Evolutionary conservation across 2,888 invertebrate species (phyloP).

Genomic region (Calameuta idolon): DNA sequence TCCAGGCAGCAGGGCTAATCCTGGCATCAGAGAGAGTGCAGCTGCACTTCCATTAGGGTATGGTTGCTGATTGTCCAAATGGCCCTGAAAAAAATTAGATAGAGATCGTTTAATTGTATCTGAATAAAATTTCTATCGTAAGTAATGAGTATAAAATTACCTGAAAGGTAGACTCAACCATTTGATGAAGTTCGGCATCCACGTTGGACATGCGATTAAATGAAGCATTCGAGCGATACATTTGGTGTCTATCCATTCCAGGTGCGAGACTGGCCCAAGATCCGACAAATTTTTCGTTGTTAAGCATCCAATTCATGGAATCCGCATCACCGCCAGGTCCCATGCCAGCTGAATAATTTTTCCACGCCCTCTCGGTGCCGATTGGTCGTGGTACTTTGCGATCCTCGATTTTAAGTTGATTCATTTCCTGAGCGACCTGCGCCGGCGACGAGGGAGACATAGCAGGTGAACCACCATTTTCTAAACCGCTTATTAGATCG

Average conservation of each 20-base stretch:
- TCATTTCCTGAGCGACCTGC: slow-evolving; percentile 60
- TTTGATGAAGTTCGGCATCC: slow-evolving; percentile 67
- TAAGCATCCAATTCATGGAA: slow-evolving; percentile 67
- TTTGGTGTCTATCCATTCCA: slow-evolving; percentile 59
- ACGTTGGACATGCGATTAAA: slow-evolving; percentile 58
- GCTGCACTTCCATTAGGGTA: slow-evolving; percentile 62
- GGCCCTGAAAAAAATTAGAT: slow-evolving; percentile 42
- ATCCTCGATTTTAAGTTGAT: slow-evolving; percentile 66
- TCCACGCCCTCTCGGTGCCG: slow-evolving; percentile 85
- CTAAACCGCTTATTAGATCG: slow-evolving; percentile 62
- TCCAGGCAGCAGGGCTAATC: slow-evolving; percentile 55
- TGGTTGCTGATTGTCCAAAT: slow-evolving; percentile 61
- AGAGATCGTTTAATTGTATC: neutral
- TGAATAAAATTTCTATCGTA: neutral
- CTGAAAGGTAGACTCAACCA: slow-evolving; percentile 68
- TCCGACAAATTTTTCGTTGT: slow-evolving; percentile 63
- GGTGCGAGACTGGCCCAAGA: slow-evolving; percentile 61
- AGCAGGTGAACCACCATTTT: slow-evolving; percentile 67
- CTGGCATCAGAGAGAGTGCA: slow-evolving; percentile 58
- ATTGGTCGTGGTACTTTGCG: slow-evolving; percentile 79
- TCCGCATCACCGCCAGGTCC: slow-evolving; percentile 61
- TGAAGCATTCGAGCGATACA: slow-evolving; percentile 57
- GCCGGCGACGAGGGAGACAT: slow-evolving; percentile 69
- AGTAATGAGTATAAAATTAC: slow-evolving; percentile 45
- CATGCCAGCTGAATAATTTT: slow-evolving; percentile 66